These are phyloP conservation scores for Chloropsis cyanopogon DNA, from an alignment of 2,113 vertebrate species.

Conservation along the genomic window DNA sequence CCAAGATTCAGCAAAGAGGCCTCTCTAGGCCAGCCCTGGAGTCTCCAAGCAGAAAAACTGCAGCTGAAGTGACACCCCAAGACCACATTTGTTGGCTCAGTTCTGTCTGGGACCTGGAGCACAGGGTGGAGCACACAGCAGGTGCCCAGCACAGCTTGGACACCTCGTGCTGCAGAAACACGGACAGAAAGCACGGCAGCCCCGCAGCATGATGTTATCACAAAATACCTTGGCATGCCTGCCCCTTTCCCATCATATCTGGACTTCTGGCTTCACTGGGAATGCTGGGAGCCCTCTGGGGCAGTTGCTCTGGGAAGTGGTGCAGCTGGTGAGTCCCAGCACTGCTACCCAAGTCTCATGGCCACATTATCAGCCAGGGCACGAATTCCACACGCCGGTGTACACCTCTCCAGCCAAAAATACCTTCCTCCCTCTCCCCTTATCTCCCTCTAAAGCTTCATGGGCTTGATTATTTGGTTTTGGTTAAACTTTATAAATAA, in stretches of 20 bases:
- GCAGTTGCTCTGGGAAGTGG: neutral
- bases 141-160: fast-evolving
- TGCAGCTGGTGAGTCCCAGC: fast-evolving
- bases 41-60: neutral
- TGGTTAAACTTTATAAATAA: neutral
- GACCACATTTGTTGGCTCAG: neutral
- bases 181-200: fast-evolving
- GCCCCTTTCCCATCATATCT: neutral
- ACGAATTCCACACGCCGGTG: fast-evolving
- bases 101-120: neutral
- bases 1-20: neutral
- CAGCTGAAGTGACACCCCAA: neutral
- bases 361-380: neutral
- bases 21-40: neutral
- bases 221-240: fast-evolving
- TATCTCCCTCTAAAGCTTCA: neutral
- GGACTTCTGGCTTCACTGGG: neutral
- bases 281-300: neutral
- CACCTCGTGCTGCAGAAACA: neutral
- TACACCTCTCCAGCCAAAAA: neutral
- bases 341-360: neutral
- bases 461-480: neutral
- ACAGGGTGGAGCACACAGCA: neutral
- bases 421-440: neutral
- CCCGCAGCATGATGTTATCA: fast-evolving